phyloP scores from a whole-genome alignment of 2,797 vertebrate species.

The Coilia nasus region DNA sequence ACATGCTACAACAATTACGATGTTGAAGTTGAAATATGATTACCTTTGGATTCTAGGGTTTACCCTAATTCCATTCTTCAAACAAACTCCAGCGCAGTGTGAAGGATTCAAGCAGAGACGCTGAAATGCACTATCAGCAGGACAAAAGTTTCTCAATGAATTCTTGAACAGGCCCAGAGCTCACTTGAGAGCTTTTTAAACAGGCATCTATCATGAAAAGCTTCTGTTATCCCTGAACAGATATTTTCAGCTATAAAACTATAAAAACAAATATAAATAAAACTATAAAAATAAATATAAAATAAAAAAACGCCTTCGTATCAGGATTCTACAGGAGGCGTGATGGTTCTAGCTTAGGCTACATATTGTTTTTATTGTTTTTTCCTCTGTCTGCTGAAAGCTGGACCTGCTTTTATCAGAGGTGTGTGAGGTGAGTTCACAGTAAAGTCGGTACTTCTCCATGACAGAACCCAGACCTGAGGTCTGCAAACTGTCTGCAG shows the following conservation, averaged over 20 bases:
- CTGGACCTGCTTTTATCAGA: not conserved
- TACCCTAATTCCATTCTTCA: not conserved
- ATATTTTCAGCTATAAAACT: not conserved
- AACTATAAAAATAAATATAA: not conserved
- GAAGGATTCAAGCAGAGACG: not conserved
- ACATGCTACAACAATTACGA: conserved; percentile 24
- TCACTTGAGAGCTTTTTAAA: not conserved
- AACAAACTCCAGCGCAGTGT: not conserved
- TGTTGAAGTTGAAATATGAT: conserved; percentile 26
- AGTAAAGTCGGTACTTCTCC: not conserved
- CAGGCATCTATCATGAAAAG: not conserved
- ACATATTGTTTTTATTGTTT: not conserved
- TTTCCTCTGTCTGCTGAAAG: not conserved
- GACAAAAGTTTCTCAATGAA: not conserved
- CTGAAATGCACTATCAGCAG: not conserved
- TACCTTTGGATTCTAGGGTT: conserved; percentile 15
- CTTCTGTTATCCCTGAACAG: not conserved
- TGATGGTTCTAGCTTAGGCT: not conserved
- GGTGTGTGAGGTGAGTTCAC: not conserved
- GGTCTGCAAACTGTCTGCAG: conserved; percentile 15
- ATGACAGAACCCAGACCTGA: not conserved
- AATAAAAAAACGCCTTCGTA: not conserved
- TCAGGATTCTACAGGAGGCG: not conserved
- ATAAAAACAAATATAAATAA: too few species aligned
- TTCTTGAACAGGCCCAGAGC: not conserved